Evolutionary conservation across 2,113 vertebrate genomes (phyloP), one percentile per base, ranked within the genome.

Genomic region (Esox niger): DNA sequence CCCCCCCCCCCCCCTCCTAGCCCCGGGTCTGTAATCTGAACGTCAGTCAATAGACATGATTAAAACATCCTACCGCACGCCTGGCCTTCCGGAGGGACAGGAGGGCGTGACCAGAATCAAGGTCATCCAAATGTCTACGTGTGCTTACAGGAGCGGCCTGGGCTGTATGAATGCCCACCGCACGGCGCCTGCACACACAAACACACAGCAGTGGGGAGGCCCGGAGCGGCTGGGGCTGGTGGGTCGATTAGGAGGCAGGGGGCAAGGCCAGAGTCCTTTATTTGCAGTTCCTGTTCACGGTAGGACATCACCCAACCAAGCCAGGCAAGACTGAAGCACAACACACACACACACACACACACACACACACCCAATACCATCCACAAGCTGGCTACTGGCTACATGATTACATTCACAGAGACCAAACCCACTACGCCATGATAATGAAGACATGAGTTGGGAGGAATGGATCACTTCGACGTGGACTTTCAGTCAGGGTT

Each of bases 81-180:
- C 25, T 62, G 38, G 52, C 43, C 54, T 47, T 43, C 55, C 68
- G 26, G 54, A 46, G 35, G 15, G 10, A 38, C 35, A 38, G 35
- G 55, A 62, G 27, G 35, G 54, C 49, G 62, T 2, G 15, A 63
- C 1, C 3, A 69, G 67, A 59, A 57, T 62, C 62, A 73, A 80
- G 78, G 73, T 78, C 71, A 77, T 74, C 73, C 65, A 82, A 71
- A 74, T 73, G 71, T 66, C 69, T 69, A 32, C 11, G 9, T 58
- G 55, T 6, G 31, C 49, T 20, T 26, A 27, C 27, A 43, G 38
- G 15, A 15, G 17, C 17, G 38, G 38, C 4, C 11, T 9, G 35
- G 35, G 35, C 35, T 8, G 25, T 35, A 29, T 20, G 8, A 1
- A 58, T 9, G 2, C 47, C 6, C 6, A 8, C 47, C 47, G n/a